phyloP scores from a whole-genome alignment of 2,113 vertebrate genomes.

The Hymenochirus boettgeri region DNA sequence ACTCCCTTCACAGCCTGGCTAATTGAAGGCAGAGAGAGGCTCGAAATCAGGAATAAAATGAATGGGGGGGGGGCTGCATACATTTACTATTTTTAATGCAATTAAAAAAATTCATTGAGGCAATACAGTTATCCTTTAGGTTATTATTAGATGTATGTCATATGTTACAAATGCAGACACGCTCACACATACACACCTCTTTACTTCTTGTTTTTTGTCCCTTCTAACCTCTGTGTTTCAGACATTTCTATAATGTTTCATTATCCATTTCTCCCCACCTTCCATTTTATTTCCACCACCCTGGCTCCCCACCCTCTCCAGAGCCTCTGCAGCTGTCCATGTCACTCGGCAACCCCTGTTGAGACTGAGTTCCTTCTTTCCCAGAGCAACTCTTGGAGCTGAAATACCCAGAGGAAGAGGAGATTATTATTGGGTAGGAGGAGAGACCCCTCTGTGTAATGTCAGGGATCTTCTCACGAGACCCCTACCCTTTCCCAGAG shows the following conservation, averaged over 20 bases:
- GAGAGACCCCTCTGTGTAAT: slow-evolving; percentile 2
- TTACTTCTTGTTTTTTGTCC: neutral
- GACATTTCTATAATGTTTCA: neutral
- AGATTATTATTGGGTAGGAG: slow-evolving; percentile 6
- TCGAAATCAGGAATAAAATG: no score
- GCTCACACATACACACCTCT: no score
- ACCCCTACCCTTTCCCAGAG: slow-evolving; percentile 30
- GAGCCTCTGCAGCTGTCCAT: slow-evolving; percentile 19
- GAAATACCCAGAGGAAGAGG: slow-evolving; percentile 19
- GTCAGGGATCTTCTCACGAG: slow-evolving; percentile 33
- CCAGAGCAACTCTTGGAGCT: slow-evolving; percentile 30
- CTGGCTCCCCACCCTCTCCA: neutral
- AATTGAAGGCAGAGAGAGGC: no score
- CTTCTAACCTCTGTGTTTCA: neutral
- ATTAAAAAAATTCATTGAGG: no score
- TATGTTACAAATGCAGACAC: no score
- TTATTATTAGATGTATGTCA: no score
- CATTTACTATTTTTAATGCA: no score
- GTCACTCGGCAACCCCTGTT: slow-evolving; percentile 21
- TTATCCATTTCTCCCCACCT: neutral
- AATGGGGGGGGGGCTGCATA: no score
- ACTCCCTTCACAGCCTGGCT: no score
- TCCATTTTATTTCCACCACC: neutral
- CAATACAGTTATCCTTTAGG: no score
- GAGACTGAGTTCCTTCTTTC: slow-evolving; percentile 24